Percentiles rank a stretch among this genome's conserved stretches.
phyloP scores from a whole-genome alignment of 2,888 invertebrate species.

The Drosophila meridiana region DNA sequence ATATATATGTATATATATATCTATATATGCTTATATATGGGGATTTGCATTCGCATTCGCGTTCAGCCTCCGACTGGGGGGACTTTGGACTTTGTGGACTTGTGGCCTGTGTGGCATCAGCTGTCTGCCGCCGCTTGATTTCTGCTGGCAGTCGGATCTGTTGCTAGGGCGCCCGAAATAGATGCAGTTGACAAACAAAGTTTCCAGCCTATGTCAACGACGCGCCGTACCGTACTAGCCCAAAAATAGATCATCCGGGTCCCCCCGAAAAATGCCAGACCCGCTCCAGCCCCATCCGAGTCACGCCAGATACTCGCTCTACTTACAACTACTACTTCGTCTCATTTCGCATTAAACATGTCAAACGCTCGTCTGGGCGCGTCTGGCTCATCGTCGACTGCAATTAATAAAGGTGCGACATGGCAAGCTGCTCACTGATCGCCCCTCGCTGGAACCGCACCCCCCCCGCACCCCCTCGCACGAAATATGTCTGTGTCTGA shows the following conservation, averaged over 20 bases:
- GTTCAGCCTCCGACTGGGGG: conserved; percentile 25
- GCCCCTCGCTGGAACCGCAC: background rate
- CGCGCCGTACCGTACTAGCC: conserved; percentile 29
- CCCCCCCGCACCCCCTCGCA: background rate
- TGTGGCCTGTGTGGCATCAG: conserved; percentile 46
- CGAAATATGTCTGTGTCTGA: conserved; percentile 32
- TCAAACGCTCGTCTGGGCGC: conserved; percentile 71
- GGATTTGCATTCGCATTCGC: conserved; percentile 23
- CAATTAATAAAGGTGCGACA: conserved; percentile 84
- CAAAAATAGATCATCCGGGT: conserved; percentile 63
- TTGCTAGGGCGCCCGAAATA: conserved; percentile 48
- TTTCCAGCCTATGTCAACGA: conserved; percentile 75
- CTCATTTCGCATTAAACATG: conserved; percentile 75
- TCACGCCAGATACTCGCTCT: background rate
- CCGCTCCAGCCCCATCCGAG: background rate
- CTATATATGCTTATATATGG: background rate
- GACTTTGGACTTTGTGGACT: conserved; percentile 50
- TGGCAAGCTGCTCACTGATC: conserved; percentile 49
- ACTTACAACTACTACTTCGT: conserved; percentile 3
- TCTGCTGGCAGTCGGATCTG: conserved; percentile 33
- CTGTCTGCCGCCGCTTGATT: conserved; percentile 37
- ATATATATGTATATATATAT: conserved; percentile 4
- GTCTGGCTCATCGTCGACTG: conserved; percentile 65
- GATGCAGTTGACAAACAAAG: conserved; percentile 49
- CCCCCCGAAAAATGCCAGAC: conserved; percentile 15